Conservation (phyloP, 2,113 vertebrate species). For the Alethe castanea region DNA sequence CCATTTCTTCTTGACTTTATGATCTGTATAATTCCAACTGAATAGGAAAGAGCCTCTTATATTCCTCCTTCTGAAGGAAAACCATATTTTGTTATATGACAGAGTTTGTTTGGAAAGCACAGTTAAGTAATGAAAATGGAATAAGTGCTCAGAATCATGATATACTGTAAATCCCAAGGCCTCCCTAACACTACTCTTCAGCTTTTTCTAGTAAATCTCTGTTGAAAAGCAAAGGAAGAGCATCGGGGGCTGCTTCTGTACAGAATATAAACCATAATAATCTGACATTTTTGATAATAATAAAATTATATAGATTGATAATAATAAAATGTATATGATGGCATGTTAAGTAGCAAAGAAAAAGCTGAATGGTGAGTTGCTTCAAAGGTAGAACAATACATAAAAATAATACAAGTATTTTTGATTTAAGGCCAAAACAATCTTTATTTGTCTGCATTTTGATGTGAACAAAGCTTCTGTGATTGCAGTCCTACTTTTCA, state of each 20-base stretch:
- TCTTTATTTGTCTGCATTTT: background rate
- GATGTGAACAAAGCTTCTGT: background rate
- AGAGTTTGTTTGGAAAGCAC: background rate
- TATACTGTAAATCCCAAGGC: background rate
- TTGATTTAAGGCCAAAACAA: background rate
- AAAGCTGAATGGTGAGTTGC: background rate
- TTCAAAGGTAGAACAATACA: background rate
- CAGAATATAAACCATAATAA: background rate
- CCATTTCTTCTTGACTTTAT: constrained; percentile 37
- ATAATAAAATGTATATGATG: background rate
- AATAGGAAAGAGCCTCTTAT: background rate
- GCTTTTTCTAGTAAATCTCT: constrained; percentile 20
- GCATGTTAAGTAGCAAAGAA: background rate
- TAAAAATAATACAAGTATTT: background rate
- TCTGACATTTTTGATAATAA: background rate
- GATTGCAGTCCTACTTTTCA: background rate
- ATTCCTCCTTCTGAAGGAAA: background rate
- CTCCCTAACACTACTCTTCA: background rate
- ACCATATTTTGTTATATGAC: background rate
- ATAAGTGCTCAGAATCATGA: background rate
- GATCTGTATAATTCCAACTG: background rate
- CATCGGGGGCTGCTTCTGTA: background rate
- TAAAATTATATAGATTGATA: too few species aligned
- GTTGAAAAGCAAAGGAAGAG: background rate
- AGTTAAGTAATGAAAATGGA: background rate